Base-by-base conservation (phyloP, 1,140 invertebrate species). In the Drosophila neocordata region DNA sequence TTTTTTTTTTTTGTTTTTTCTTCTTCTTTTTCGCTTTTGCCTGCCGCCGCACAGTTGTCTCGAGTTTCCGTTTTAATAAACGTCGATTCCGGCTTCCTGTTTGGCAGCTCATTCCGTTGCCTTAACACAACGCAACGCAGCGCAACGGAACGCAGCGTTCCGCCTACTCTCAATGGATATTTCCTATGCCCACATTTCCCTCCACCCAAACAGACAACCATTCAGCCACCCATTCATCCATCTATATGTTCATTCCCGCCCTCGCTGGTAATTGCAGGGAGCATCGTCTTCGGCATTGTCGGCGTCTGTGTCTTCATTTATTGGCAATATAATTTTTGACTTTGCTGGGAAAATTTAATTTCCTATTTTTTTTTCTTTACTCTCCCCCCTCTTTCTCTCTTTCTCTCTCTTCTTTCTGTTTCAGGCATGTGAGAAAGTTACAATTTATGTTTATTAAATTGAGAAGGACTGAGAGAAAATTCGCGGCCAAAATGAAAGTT, bases 1-100 rank as follows among this genome's bases (percentile, higher is more conserved):
- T 52, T 34, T 34, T 22, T 59, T 63, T 48, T 34, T 31, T 3
- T 31, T 31, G 27, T 31, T 31, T 31, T 6, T 31, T 31, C 6
- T 31, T 31, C 6, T 69, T 52, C 61, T 55, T 37, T 65, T 57
- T 34, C 24, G 64, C 59, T 52, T 65, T 31, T 24, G 41, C 41
- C 24, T 65, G 69, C 67, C 71, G 82, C 82, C 82, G 82, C 82
- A 87, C 82, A 82, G 83, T 87, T 87, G 82, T 88, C 83, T 87
- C 79, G 69, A 88, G 83, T 88, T 87, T 87, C 83, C 83, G 83
- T 87, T 87, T 87, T 87, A 87, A 87, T 87, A 87, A 87, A 87
- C 83, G 83, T 83, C 83, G 83, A 88, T 88, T 87, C 83, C 83
- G 83, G 83, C 83, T 88, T 87, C 83, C 83, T 87, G 82, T 87